A percentile compares a stretch with the other conserved stretches of the same genome.
These are phyloP conservation scores for Sebastes wilsoni DNA, from an alignment of 2,797 vertebrate genomes.

Conservation along the genomic window DNA sequence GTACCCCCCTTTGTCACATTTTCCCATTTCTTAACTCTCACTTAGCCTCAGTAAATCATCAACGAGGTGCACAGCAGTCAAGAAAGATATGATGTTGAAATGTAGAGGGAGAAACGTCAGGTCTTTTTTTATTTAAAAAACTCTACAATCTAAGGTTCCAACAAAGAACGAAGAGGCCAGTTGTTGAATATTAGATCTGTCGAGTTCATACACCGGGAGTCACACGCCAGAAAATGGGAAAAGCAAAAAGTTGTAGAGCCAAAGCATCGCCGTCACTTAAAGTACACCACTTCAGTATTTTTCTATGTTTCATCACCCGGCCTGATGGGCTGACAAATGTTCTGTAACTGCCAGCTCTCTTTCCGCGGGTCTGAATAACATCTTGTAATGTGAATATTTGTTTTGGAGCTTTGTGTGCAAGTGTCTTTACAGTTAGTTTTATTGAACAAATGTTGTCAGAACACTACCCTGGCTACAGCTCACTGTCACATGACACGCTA, in stretches of 20 bases:
- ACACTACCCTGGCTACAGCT: constrained; percentile 3
- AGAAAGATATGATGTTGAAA: not conserved
- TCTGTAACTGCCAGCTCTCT: constrained; percentile 26
- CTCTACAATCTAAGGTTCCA: not conserved
- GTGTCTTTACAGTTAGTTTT: constrained; percentile 12
- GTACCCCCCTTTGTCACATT: not conserved
- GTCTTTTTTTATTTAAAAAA: not conserved
- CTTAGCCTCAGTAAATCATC: not conserved
- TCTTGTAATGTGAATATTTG: constrained; percentile 34
- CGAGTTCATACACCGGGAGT: not conserved
- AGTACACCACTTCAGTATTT: constrained; percentile 29
- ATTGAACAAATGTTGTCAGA: constrained; percentile 15
- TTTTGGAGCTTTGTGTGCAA: constrained; percentile 12
- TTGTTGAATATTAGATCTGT: not conserved
- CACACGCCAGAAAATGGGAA: not conserved
- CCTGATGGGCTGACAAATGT: constrained; percentile 72
- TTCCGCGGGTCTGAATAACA: constrained; percentile 4
- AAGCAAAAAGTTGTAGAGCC: constrained; percentile 1
- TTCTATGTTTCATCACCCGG: constrained; percentile 57
- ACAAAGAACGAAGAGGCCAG: not conserved
- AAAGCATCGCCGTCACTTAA: not conserved
- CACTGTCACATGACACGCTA: not conserved
- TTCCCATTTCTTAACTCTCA: not conserved
- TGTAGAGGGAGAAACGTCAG: not conserved
- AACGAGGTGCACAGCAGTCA: not conserved